These are phyloP conservation scores for Amphipyra berbera DNA, from an alignment of 2,888 invertebrate genomes.

Conservation along the genomic window DNA sequence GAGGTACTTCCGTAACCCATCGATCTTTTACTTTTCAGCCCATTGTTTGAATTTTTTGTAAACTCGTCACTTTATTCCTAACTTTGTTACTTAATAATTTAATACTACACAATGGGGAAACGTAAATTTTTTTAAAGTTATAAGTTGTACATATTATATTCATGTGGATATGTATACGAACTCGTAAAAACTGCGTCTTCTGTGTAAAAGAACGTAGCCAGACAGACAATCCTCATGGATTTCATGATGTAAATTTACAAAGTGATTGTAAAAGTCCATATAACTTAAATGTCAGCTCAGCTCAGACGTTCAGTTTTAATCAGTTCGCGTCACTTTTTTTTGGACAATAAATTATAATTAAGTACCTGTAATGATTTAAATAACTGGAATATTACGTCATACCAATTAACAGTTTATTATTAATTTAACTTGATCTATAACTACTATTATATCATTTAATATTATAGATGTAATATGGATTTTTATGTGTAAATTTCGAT, in stretches of 20 bases:
- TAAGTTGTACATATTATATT: too few species aligned
- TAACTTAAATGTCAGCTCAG: conserved; percentile 27
- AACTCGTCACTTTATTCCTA: too few species aligned
- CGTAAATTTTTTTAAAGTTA: too few species aligned
- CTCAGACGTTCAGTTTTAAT: conserved; percentile 4
- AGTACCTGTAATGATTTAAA: conserved; percentile 1
- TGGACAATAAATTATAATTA: conserved; percentile 1
- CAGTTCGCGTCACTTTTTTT: conserved; percentile 8
- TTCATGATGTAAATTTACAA: conserved; percentile 12
- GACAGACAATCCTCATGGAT: background rate
- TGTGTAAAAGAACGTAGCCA: too few species aligned
- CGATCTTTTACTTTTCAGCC: too few species aligned
- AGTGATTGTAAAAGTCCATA: conserved; percentile 12
- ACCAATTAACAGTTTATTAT: conserved; percentile 10
- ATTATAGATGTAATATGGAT: background rate
- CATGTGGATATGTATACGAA: too few species aligned
- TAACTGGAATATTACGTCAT: conserved; percentile 28
- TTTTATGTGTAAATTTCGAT: too few species aligned
- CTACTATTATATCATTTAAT: background rate
- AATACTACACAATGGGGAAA: too few species aligned
- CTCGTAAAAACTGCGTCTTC: too few species aligned
- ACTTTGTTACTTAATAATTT: too few species aligned
- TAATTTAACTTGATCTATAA: background rate
- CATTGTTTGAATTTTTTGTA: too few species aligned
- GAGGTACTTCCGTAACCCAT: too few species aligned